A percentile compares a stretch with the other conserved stretches of the same genome.
These are phyloP conservation scores for Choloepus didactylus DNA, from an alignment of 2,797 vertebrate genomes.

Conservation along the genomic window DNA sequence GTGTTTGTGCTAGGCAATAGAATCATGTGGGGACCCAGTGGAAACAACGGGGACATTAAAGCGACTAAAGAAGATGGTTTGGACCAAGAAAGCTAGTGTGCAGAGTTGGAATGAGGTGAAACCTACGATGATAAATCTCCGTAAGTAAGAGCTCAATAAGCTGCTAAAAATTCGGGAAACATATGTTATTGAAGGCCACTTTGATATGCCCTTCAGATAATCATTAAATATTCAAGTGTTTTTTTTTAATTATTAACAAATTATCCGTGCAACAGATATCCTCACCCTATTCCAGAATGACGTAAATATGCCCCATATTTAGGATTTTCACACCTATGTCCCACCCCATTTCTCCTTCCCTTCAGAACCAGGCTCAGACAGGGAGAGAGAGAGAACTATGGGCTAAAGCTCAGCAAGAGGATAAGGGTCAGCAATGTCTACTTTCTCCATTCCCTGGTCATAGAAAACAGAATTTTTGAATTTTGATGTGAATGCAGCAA, in stretches of 20 bases:
- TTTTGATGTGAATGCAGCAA: neutral
- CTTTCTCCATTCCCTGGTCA: neutral
- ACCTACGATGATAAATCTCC: constrained; percentile 81
- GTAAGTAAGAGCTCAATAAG: constrained; percentile 83
- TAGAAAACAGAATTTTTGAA: neutral
- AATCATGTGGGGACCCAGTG: constrained; percentile 79
- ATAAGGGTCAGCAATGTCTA: neutral
- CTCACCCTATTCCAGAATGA: neutral
- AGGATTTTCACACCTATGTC: no score
- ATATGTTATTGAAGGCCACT: constrained; percentile 41
- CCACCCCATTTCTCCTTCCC: neutral
- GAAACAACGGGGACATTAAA: constrained; percentile 90
- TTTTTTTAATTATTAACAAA: neutral
- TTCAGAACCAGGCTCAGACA: neutral
- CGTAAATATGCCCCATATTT: no score
- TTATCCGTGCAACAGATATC: constrained; percentile 50
- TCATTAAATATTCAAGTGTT: neutral
- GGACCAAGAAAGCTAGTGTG: constrained; percentile 87
- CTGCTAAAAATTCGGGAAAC: neutral
- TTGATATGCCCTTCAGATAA: constrained; percentile 47
- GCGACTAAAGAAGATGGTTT: constrained; percentile 90
- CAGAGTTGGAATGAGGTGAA: constrained; percentile 87
- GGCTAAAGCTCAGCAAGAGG: neutral
- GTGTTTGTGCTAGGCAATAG: constrained; percentile 84
- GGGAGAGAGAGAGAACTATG: neutral